Base-by-base conservation (phyloP, 2,113 vertebrate genomes). In the Colistium nudipinnis region DNA sequence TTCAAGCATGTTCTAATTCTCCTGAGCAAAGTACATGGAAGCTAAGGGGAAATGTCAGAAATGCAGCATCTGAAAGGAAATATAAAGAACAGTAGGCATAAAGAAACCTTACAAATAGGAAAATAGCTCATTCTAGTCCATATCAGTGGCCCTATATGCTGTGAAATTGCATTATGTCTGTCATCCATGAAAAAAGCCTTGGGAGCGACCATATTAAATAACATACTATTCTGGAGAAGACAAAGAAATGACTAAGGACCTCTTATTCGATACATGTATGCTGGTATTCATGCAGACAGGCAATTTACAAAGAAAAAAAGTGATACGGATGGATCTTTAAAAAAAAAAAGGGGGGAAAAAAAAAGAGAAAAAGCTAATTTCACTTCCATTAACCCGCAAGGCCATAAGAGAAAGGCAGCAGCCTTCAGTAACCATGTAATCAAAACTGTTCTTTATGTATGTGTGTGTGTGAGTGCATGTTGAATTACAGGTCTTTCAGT, bases 361-460 rank as follows among this genome's bases (percentile, higher is more conserved):
- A 17, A 53, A 31, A 2, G n/a, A 30, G 1, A 25, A 4, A 6
- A 43, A 45, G 19, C 27, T 16, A 12, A n/a, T 20, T 16, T 36
- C 30, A 48, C 30, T 30, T 10, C 48, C 44, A 73, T 67, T 54
- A 61, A 78, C 78, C 53, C 55, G 4, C 13, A 24, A 44, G 6
- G 20, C 48, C 54, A 71, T 70, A 27, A 36, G 48, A 41, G 31
- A 62, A 8, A 20, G 28, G 45, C 43, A 20, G 60, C 24, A 38
- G 36, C 30, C 54, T 78, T 82, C 57, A 76, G 62, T 35, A 68
- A 62, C 47, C 79, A 75, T 65, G 82, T 75, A 67, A 63, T 70
- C 56, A 20, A 71, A 60, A 64, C n/a, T 38, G 52, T 70, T 27
- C 27, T 62, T 24, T 38, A 24, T 62, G 33, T 60, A n/a, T n/a